These are phyloP conservation scores for Charina bottae DNA, from an alignment of 2,113 vertebrate species.

Conservation along the genomic window DNA sequence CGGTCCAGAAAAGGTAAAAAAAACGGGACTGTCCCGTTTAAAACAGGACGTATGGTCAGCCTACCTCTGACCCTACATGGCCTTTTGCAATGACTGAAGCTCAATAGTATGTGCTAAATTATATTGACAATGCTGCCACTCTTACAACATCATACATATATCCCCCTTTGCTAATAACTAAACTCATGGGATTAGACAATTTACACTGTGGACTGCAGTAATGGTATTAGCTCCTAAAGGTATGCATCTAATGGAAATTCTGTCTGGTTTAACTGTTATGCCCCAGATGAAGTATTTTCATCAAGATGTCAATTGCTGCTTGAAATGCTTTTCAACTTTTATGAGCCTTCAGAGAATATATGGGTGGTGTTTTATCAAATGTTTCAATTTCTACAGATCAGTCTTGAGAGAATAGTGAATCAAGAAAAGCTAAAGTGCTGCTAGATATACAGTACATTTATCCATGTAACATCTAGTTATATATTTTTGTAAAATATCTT, in stretches of 20 bases:
- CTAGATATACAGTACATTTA: conserved; percentile 34
- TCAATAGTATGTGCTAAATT: conserved; percentile 45
- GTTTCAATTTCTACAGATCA: conserved; percentile 18
- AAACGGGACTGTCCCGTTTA: no score
- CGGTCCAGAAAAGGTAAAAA: no score
- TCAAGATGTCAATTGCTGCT: conserved; percentile 64
- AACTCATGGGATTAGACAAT: conserved; percentile 68
- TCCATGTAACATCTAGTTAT: conserved; percentile 10
- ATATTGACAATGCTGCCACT: conserved; percentile 46
- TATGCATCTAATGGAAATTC: conserved; percentile 59
- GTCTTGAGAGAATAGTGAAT: conserved; percentile 33
- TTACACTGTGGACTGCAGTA: conserved; percentile 67
- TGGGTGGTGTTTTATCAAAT: conserved; percentile 59
- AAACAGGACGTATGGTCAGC: no score
- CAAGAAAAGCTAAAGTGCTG: conserved; percentile 13
- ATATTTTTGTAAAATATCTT: conserved; percentile 12
- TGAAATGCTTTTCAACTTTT: conserved; percentile 42
- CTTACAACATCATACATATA: conserved; percentile 36
- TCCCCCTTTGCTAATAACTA: conserved; percentile 55
- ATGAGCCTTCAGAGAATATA: conserved; percentile 49
- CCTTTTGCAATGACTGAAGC: conserved; percentile 54
- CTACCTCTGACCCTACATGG: conserved; percentile 39
- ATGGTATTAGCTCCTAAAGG: conserved; percentile 63
- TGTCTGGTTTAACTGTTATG: conserved; percentile 56
- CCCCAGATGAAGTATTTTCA: conserved; percentile 53